phyloP scores from a whole-genome alignment of 2,113 vertebrate species.

The Chrysemys picta region DNA sequence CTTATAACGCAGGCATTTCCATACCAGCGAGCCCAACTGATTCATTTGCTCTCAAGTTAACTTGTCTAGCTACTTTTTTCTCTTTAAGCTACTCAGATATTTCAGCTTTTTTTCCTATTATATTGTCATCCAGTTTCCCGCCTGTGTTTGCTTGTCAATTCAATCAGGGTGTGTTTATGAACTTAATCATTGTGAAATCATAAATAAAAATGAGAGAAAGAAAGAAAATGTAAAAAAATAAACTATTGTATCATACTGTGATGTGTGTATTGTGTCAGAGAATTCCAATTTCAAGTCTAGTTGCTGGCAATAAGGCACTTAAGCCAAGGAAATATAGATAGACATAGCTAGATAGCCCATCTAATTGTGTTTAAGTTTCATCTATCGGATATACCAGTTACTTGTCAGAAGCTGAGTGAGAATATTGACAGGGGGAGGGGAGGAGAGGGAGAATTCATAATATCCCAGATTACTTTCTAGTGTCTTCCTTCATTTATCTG shows the following conservation, averaged over 20 bases:
- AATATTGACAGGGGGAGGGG: not conserved
- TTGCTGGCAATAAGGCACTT: not conserved
- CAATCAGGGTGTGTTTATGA: not conserved
- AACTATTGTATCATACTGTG: not conserved
- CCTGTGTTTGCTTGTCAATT: not conserved
- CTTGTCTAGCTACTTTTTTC: not conserved
- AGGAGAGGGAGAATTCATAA: not conserved
- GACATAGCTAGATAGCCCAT: not conserved
- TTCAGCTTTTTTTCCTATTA: not conserved
- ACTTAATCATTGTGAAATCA: not conserved
- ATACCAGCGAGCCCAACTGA: not conserved
- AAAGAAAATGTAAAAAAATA: not conserved
- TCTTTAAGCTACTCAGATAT: not conserved
- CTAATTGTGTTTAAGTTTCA: not conserved
- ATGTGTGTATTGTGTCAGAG: not conserved
- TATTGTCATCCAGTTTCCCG: not conserved
- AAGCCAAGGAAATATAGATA: not conserved
- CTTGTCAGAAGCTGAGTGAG: not conserved
- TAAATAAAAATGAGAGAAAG: fast-evolving
- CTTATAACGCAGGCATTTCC: not conserved
- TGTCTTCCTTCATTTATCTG: not conserved
- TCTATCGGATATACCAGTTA: not conserved
- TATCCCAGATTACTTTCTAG: not conserved
- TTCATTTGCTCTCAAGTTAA: not conserved
- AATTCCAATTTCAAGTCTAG: not conserved